Percentiles rank a stretch among this genome's conserved stretches.
Conservation (phyloP, 2,113 vertebrate genomes). For the Electrona antarctica region DNA sequence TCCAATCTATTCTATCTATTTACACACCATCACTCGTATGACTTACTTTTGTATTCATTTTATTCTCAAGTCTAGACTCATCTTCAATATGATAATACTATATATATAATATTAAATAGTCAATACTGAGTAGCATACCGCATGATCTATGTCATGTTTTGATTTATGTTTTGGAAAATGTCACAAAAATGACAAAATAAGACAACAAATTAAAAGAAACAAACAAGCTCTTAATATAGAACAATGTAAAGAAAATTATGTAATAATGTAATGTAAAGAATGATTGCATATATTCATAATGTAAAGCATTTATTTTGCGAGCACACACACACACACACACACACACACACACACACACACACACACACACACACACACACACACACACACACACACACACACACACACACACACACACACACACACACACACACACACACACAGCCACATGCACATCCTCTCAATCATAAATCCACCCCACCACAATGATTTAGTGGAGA, state of each 20-base stretch:
- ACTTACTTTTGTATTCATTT: neutral
- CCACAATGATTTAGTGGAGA: conserved; percentile 89
- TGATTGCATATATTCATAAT: too few relatives aligned
- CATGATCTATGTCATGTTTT: conserved; percentile 27
- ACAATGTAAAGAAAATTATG: conserved; percentile 40
- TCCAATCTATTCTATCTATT: neutral
- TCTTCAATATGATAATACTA: conserved; percentile 12
- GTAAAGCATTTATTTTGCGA: neutral
- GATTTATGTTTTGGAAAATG: conserved; percentile 16
- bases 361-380: conserved; percentile 10
- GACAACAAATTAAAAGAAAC: conserved; percentile 12
- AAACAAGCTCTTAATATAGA: conserved; percentile 10
- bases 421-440: conserved; percentile 1
- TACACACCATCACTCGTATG: neutral
- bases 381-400: conserved; percentile 32
- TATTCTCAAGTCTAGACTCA: conserved; percentile 19
- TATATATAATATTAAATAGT: neutral
- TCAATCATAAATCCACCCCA: conserved; percentile 87
- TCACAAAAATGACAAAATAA: conserved; percentile 51
- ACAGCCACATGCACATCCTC: conserved; percentile 61
- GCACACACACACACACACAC: conserved; percentile 33
- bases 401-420: neutral
- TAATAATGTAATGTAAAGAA: neutral
- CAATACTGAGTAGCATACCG: neutral
- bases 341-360: neutral